Evolutionary conservation across 2,797 vertebrate species (phyloP).

Genomic region (Thaleichthys pacificus): DNA sequence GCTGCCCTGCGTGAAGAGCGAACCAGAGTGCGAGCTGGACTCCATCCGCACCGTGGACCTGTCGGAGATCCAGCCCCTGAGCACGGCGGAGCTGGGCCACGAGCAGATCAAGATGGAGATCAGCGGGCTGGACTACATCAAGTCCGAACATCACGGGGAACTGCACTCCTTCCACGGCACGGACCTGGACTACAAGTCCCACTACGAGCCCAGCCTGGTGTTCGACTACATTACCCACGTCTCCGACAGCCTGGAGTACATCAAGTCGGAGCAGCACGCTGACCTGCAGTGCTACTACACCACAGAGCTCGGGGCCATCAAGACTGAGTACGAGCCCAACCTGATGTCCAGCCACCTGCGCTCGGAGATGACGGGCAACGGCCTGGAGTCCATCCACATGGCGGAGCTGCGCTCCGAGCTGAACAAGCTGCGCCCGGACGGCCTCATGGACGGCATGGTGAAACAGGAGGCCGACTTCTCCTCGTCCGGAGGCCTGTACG

Average conservation of each 20-base stretch:
- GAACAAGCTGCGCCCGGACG: slow-evolving; percentile 77
- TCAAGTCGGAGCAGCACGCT: slow-evolving; percentile 77
- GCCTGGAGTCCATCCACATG: slow-evolving; percentile 80
- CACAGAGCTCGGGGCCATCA: slow-evolving; percentile 66
- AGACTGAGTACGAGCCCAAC: slow-evolving; percentile 68
- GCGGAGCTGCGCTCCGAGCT: slow-evolving; percentile 78
- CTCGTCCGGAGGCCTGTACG: slow-evolving; percentile 57
- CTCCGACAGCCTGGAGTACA: slow-evolving; percentile 78
- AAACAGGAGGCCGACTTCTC: slow-evolving; percentile 68
- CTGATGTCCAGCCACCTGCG: slow-evolving; percentile 60
- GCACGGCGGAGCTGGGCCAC: slow-evolving; percentile 75
- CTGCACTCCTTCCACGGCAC: slow-evolving; percentile 48
- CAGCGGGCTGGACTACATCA: slow-evolving; percentile 81
- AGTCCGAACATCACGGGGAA: slow-evolving; percentile 71
- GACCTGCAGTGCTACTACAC: slow-evolving; percentile 80
- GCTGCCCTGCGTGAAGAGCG: slow-evolving; percentile 77
- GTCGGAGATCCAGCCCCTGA: slow-evolving; percentile 77
- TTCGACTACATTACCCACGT: slow-evolving; percentile 81
- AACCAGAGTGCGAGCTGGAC: slow-evolving; percentile 74
- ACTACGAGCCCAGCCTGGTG: slow-evolving; percentile 76
- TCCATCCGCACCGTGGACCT: slow-evolving; percentile 75
- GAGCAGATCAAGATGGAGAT: slow-evolving; percentile 83
- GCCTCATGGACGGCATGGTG: slow-evolving; percentile 64
- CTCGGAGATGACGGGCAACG: slow-evolving; percentile 62
- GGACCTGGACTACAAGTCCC: slow-evolving; percentile 77